A percentile compares a stretch with the other conserved stretches of the same genome.
Conservation (phyloP, 2,797 vertebrate genomes). For the Characodon lateralis region DNA sequence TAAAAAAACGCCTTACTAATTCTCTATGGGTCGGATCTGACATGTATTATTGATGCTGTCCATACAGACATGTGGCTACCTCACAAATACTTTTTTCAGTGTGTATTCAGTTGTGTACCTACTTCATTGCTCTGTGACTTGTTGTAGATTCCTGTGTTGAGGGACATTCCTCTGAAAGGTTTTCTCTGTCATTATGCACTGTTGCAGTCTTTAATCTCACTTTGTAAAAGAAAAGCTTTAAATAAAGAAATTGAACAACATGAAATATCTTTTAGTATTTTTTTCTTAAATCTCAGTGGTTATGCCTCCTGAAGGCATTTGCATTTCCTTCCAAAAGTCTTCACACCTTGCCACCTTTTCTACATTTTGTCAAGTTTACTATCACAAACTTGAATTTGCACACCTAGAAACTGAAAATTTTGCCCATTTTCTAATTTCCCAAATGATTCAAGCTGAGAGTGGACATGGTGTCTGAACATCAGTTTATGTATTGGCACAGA, state of each 20-base stretch:
- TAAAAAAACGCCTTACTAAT: conserved; percentile 68
- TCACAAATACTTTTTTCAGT: conserved; percentile 60
- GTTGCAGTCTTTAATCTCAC: conserved; percentile 55
- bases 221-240: conserved; percentile 69
- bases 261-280: conserved; percentile 6
- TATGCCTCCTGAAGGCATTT: neutral
- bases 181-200: conserved; percentile 57
- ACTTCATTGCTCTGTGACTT: conserved; percentile 58
- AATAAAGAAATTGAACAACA: conserved; percentile 60
- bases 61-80: conserved; percentile 74
- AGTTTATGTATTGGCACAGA: neutral
- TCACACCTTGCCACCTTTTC: too few relatives aligned
- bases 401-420: too few relatives aligned
- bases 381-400: neutral
- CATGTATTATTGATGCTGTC: conserved; percentile 60
- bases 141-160: conserved; percentile 50
- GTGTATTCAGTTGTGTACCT: conserved; percentile 61
- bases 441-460: neutral
- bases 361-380: too few relatives aligned
- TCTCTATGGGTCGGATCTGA: conserved; percentile 52
- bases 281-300: neutral
- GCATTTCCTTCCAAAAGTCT: too few relatives aligned
- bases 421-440: too few relatives aligned
- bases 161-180: conserved; percentile 44
- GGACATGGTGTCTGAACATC: neutral